Conservation (phyloP, 1,140 invertebrate genomes). For the Leptinotarsa undecemlineata region DNA sequence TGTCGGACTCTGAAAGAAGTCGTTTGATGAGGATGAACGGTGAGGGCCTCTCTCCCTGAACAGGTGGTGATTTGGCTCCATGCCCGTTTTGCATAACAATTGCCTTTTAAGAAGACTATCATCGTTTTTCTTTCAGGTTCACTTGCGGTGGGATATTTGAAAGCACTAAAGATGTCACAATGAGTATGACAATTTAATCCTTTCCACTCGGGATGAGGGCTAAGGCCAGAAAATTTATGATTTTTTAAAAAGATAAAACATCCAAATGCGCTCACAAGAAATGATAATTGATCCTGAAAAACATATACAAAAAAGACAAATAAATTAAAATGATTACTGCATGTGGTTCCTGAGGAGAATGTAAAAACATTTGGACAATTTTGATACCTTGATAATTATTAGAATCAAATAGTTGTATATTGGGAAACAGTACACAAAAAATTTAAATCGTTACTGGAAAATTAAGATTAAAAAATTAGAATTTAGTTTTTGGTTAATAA, state of each 20-base stretch:
- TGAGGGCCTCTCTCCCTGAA: conserved; percentile 45
- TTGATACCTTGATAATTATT: too few relatives aligned
- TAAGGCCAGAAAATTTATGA: conserved; percentile 47
- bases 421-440: too few relatives aligned
- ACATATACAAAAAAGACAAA: too few relatives aligned
- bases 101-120: conserved; percentile 52
- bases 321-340: too few relatives aligned
- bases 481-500: too few relatives aligned
- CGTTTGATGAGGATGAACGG: conserved; percentile 55
- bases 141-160: conserved; percentile 54
- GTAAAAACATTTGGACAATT: too few relatives aligned
- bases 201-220: conserved; percentile 33
- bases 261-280: too few relatives aligned
- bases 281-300: too few relatives aligned
- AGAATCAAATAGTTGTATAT: too few relatives aligned
- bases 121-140: conserved; percentile 53
- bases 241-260: conserved; percentile 20
- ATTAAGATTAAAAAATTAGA: too few relatives aligned
- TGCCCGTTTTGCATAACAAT: conserved; percentile 55
- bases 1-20: conserved; percentile 50
- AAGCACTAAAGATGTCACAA: conserved; percentile 53
- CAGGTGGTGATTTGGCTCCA: conserved; percentile 53
- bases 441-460: too few relatives aligned
- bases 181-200: conserved; percentile 52
- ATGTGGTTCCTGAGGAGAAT: too few relatives aligned